Conservation (phyloP, 2,888 invertebrate species). For the Allygus modestus region DNA sequence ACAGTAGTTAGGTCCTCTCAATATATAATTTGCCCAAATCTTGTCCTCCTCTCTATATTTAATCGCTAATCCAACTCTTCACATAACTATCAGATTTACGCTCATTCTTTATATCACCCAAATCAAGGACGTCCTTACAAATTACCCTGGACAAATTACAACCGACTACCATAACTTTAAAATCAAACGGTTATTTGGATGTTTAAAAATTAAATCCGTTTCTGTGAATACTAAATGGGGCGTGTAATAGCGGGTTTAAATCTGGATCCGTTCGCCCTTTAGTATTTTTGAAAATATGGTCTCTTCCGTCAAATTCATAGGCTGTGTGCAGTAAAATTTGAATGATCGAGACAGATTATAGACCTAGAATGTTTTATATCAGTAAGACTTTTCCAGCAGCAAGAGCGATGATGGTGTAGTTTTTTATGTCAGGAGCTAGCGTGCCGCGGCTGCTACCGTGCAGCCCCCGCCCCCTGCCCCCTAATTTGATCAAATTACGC, state of each 20-base stretch:
- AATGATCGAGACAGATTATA: slow-evolving; percentile 42
- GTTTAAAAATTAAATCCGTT: neutral
- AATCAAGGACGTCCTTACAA: neutral
- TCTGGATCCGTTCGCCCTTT: neutral
- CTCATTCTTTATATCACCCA: neutral
- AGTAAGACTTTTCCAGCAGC: neutral
- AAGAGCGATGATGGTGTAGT: slow-evolving; percentile 15
- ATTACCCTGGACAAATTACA: neutral
- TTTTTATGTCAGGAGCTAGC: neutral
- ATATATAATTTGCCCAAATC: neutral
- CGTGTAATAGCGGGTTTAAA: neutral
- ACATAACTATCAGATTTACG: neutral
- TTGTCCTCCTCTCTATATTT: neutral
- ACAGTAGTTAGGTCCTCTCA: neutral
- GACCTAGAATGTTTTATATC: neutral
- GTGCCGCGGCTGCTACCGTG: neutral
- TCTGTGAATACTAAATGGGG: neutral
- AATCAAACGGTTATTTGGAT: neutral
- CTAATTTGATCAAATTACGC: slow-evolving; percentile 37
- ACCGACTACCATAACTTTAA: neutral
- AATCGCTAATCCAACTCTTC: neutral
- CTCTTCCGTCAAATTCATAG: neutral
- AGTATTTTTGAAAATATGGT: neutral
- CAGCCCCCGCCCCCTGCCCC: neutral
- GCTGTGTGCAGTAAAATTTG: slow-evolving; percentile 23